phyloP scores from a whole-genome alignment of 2,113 vertebrate species.

The Epinephelus moara region DNA sequence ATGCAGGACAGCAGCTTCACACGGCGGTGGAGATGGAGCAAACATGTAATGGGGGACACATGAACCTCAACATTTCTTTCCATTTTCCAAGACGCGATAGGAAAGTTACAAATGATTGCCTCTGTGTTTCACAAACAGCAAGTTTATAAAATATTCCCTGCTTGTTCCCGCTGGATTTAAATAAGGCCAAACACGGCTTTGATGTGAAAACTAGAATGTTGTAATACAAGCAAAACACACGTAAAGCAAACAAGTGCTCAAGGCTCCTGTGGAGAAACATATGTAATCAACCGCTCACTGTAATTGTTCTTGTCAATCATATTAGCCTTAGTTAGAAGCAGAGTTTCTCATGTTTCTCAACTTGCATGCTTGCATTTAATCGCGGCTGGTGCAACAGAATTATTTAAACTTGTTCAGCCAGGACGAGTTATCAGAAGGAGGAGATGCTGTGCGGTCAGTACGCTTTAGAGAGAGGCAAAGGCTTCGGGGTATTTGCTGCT shows the following conservation, averaged over 20 bases:
- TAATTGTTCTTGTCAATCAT: conserved; percentile 44
- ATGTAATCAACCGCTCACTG: conserved; percentile 34
- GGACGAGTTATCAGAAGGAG: conserved; percentile 16
- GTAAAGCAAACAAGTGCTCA: conserved; percentile 54
- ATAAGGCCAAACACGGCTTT: conserved; percentile 44
- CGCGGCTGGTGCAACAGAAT: conserved; percentile 1
- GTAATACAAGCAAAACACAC: conserved; percentile 56
- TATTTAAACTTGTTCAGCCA: not conserved
- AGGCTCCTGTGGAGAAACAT: conserved; percentile 44
- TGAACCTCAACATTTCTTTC: conserved; percentile 5
- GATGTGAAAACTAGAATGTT: conserved; percentile 62
- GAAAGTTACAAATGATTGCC: conserved; percentile 35
- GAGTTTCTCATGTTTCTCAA: conserved; percentile 14
- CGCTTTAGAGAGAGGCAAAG: conserved; percentile 25
- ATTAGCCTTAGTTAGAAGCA: conserved; percentile 9
- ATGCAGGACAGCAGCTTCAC: conserved; percentile 9
- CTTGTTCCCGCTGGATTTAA: conserved; percentile 39
- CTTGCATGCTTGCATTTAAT: conserved; percentile 17
- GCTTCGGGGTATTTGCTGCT: conserved; percentile 40
- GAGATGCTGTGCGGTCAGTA: conserved; percentile 5
- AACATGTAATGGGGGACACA: conserved; percentile 1
- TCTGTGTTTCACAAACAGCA: conserved; percentile 26
- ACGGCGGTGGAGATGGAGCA: not conserved
- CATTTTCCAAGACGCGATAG: not conserved
- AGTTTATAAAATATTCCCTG: conserved; percentile 31